phyloP scores from a whole-genome alignment of 2,797 vertebrate species.

The Caiman crocodilus region DNA sequence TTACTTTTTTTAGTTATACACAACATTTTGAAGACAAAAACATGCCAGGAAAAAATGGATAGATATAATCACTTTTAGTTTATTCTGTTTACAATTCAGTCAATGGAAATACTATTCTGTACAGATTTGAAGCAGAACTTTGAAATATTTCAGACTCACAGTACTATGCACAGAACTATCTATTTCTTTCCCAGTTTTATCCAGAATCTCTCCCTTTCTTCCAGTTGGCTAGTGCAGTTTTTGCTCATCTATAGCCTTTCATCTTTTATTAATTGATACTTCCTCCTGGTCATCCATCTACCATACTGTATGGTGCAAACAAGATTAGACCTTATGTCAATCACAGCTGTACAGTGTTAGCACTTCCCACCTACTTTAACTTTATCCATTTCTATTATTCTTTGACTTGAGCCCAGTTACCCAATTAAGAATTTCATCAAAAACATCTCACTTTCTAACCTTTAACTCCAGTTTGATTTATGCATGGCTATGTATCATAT shows the following conservation, averaged over 20 bases:
- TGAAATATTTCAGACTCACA: neutral
- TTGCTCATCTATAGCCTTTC: neutral
- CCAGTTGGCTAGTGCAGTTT: neutral
- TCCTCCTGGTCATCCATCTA: neutral
- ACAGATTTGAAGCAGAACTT: neutral
- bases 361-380: neutral
- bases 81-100: neutral
- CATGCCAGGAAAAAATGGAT: neutral
- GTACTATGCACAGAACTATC: neutral
- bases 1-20: neutral
- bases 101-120: neutral
- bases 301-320: neutral
- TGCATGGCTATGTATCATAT: neutral
- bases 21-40: neutral
- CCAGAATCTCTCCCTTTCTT: neutral
- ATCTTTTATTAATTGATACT: neutral
- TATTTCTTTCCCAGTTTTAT: neutral
- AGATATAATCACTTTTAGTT: neutral
- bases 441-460: neutral
- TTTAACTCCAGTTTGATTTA: conserved; percentile 4
- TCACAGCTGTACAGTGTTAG: neutral
- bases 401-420: neutral
- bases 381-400: neutral
- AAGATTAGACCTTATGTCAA: neutral
- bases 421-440: neutral